A percentile compares a stretch with the other conserved stretches of the same genome.
Evolutionary conservation across 1,140 invertebrate genomes (phyloP).

Genomic region (Pectinophora gossypiella): DNA sequence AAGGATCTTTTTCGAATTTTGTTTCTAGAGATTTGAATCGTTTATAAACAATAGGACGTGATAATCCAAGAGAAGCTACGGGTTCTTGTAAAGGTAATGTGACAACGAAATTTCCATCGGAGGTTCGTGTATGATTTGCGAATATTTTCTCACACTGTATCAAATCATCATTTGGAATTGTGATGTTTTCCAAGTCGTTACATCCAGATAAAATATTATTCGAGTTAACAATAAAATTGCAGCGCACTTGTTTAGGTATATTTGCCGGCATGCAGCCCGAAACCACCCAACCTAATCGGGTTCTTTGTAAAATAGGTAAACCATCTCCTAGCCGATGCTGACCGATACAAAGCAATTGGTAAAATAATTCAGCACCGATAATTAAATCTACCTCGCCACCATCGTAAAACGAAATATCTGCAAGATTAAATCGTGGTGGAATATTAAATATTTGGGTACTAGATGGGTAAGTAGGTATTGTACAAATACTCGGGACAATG

Average conservation of each 20-base stretch:
- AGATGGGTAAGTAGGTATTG: background rate
- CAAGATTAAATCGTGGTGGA: background rate
- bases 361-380: too few species aligned
- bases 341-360: too few species aligned
- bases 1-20: conserved; percentile 1
- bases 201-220: too few species aligned
- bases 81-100: background rate
- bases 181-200: too few species aligned
- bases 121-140: background rate
- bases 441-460: background rate
- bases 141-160: background rate
- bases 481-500: background rate
- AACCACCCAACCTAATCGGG: too few species aligned
- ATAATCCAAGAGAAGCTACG: background rate
- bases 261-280: too few species aligned
- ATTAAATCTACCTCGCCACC: too few species aligned
- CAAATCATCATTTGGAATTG: background rate
- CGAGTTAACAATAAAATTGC: too few species aligned
- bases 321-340: too few species aligned
- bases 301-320: too few species aligned
- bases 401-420: too few species aligned
- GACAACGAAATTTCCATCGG: conserved; percentile 6
- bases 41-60: background rate
- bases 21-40: conserved; percentile 1
- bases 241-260: too few species aligned